These are phyloP conservation scores for Tineola bisselliella DNA, from an alignment of 2,888 invertebrate species.

Conservation along the genomic window DNA sequence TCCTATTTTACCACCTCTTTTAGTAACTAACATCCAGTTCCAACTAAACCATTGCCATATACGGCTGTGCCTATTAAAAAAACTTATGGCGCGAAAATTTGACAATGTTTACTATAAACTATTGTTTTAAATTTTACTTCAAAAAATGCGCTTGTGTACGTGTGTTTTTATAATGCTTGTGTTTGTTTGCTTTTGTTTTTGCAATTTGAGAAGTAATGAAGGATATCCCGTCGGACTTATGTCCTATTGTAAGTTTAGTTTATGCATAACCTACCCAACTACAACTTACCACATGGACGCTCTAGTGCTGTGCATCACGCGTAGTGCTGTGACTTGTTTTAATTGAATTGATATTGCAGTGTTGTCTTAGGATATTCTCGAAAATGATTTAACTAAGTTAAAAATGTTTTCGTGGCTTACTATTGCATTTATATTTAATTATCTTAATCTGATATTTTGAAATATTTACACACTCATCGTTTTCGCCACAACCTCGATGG, in stretches of 20 bases:
- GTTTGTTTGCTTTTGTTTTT: background rate
- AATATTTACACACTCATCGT: too few species aligned
- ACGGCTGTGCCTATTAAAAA: background rate
- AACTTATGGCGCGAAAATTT: background rate
- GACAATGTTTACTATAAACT: background rate
- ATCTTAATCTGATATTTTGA: too few species aligned
- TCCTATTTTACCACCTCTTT: background rate
- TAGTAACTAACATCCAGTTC: background rate
- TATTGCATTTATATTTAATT: too few species aligned
- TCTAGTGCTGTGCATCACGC: too few species aligned
- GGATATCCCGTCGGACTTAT: constrained; percentile 52
- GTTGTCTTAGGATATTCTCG: too few species aligned
- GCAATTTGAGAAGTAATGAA: constrained; percentile 25
- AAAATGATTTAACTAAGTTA: too few species aligned
- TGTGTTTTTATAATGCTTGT: constrained; percentile 16
- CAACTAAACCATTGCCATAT: background rate
- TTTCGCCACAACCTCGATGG: too few species aligned
- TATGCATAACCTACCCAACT: too few species aligned
- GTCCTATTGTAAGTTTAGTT: constrained; percentile 54
- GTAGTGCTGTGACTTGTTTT: too few species aligned
- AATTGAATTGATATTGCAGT: too few species aligned
- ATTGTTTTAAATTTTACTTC: background rate
- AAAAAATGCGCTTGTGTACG: constrained; percentile 12
- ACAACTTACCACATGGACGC: too few species aligned
- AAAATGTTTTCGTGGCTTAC: too few species aligned